Percentiles rank a stretch among this genome's conserved stretches.
These are phyloP conservation scores for Ondatra zibethicus DNA, from an alignment of 2,113 vertebrate genomes.

Conservation along the genomic window DNA sequence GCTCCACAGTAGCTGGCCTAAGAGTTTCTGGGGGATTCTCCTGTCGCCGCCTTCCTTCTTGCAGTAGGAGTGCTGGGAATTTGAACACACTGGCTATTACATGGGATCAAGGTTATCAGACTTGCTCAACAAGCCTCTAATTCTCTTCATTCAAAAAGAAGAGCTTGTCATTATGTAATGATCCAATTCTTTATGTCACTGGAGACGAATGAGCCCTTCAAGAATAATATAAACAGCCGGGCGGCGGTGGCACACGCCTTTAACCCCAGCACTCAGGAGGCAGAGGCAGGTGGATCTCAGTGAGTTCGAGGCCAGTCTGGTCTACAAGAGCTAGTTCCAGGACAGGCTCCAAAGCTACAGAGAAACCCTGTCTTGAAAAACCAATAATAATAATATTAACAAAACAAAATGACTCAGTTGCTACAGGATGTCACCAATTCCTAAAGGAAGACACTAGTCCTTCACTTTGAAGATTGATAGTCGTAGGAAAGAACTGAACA, in stretches of 20 bases:
- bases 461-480: neutral
- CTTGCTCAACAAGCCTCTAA: neutral
- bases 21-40: neutral
- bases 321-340: too few species aligned
- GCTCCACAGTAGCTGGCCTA: too few species aligned
- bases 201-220: conserved; percentile 8
- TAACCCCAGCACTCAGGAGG: too few species aligned
- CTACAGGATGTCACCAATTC: neutral
- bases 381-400: too few species aligned
- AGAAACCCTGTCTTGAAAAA: too few species aligned
- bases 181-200: neutral
- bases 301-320: too few species aligned
- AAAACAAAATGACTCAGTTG: neutral
- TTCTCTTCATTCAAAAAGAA: conserved; percentile 18
- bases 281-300: too few species aligned
- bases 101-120: neutral
- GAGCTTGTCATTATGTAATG: neutral
- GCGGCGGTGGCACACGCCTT: too few species aligned
- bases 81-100: neutral
- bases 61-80: neutral
- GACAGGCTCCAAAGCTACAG: too few species aligned
- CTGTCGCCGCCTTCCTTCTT: neutral
- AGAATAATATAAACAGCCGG: neutral
- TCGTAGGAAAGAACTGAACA: conserved; percentile 39
- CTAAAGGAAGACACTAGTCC: neutral